Base-by-base conservation (phyloP, 2,888 invertebrate genomes). In the Chrysolina americana region DNA sequence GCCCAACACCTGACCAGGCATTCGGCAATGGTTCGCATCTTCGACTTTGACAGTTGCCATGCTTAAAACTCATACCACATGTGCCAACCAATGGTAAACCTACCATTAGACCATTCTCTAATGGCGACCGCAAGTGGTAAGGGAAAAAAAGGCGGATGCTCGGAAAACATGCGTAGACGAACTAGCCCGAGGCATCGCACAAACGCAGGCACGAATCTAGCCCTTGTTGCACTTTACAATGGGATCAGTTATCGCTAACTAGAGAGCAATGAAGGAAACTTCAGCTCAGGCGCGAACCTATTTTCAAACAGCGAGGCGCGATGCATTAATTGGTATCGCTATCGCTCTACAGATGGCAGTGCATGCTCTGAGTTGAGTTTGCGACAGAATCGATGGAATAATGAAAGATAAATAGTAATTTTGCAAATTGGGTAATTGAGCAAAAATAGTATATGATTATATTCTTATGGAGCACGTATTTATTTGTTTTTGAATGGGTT, bases 101-200 rank as follows among this genome's bases (percentile, higher is more conserved):
- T 83, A 83, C 83, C 81, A 86, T 87, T 87, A 87, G 80, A 81
- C 80, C 82, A 78, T 74, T 84, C 84, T 82, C 83, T 85, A 84
- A 87, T 87, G 85, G 84, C 85, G 85, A 85, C 86, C 73, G 77
- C 48, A 48, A 74, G 76, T 74, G 72, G 85, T 81, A 80, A 83
- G 85, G 83, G 81, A 74, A 81, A 73, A 75, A 78, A 78, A 80
- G 84, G 83, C 81, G 83, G 79, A 75, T 77, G 77, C 59, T 56
- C 19, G 50, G 76, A 56, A 44, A 70, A 71, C 76, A 68, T 74
- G 77, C 76, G 77, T 75, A 47, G 44, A 70, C 21, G 41, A 53
- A 11, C 48, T 50, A 15, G 47, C 19, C 28, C 17, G 56, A 28
- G 28, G 36, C 47, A 44, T 2, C 36, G 36, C 53, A 21, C 53